phyloP scores from a whole-genome alignment of 2,113 vertebrate genomes.

The Nansenia antarctica region DNA sequence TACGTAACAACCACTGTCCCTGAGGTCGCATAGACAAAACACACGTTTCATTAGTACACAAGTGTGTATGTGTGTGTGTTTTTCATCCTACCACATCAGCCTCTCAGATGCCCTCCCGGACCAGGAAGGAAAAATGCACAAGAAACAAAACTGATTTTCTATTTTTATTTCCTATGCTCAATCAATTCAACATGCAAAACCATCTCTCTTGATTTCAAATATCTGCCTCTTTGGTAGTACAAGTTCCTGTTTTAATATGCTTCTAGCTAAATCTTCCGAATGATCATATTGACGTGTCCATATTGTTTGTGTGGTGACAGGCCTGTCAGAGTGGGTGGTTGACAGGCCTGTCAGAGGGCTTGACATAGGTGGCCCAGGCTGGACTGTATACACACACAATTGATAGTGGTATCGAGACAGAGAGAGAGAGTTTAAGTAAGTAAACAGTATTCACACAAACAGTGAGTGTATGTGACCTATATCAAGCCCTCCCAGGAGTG shows the following conservation, averaged over 20 bases:
- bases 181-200: constrained; percentile 45
- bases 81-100: no score
- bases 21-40: no score
- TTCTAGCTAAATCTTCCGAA: constrained; percentile 53
- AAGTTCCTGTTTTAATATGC: constrained; percentile 29
- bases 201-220: constrained; percentile 16
- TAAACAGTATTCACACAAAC: no score
- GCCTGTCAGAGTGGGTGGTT: neutral
- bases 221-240: neutral
- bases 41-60: no score
- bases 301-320: constrained; percentile 12
- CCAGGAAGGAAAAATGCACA: constrained; percentile 61
- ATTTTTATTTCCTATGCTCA: constrained; percentile 37
- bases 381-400: no score
- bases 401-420: no score
- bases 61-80: no score
- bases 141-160: constrained; percentile 62
- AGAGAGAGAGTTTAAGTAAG: no score
- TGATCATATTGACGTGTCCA: constrained; percentile 34
- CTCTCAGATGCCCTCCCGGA: no score
- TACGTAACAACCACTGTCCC: no score
- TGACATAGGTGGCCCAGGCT: constrained; percentile 42
- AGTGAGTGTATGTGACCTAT: neutral
- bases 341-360: constrained; percentile 9
- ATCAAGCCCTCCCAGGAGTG: neutral